These are phyloP conservation scores for Ganaspis sp. DNA, from an alignment of 1,140 invertebrate species.

Conservation along the genomic window DNA sequence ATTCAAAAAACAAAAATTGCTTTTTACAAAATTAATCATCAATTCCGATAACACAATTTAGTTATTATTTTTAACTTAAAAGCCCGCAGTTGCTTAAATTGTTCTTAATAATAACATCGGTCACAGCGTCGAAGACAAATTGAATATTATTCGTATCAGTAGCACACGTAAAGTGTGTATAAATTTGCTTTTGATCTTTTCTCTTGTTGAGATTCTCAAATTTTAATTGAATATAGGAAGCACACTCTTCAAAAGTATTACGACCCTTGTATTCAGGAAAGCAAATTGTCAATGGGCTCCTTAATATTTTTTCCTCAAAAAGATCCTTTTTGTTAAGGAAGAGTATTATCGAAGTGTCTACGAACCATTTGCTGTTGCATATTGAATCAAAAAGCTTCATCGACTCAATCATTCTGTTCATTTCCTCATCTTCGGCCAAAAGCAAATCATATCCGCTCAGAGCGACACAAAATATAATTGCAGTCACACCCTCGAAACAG, in stretches of 20 bases:
- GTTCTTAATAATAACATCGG: conserved; percentile 95
- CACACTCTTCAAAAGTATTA: conserved; percentile 91
- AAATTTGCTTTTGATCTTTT: conserved; percentile 93
- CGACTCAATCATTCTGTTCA: conserved; percentile 93
- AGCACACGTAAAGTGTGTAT: conserved; percentile 94
- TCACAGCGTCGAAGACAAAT: conserved; percentile 94
- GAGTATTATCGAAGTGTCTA: conserved; percentile 97
- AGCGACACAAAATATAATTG: conserved; percentile 97
- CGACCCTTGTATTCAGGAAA: conserved; percentile 94
- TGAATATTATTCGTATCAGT: conserved; percentile 94
- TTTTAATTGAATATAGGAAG: conserved; percentile 91
- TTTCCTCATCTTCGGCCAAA: conserved; percentile 70
- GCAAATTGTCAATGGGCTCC: conserved; percentile 95
- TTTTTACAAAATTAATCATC: conserved; percentile 13
- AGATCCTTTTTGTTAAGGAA: conserved; percentile 98
- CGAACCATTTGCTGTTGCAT: conserved; percentile 99
- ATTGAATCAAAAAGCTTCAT: conserved; percentile 97
- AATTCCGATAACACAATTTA: neutral
- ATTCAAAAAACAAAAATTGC: conserved; percentile 1
- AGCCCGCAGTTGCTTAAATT: conserved; percentile 95
- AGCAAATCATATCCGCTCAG: conserved; percentile 87
- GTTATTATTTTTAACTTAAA: conserved; percentile 64
- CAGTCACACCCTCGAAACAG: conserved; percentile 97
- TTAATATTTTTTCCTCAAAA: conserved; percentile 94
- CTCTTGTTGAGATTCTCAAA: conserved; percentile 92